Percentiles rank a stretch among this genome's conserved stretches.
phyloP scores from a whole-genome alignment of 2,888 invertebrate genomes.

The Scaptomyza cyrtandrae region DNA sequence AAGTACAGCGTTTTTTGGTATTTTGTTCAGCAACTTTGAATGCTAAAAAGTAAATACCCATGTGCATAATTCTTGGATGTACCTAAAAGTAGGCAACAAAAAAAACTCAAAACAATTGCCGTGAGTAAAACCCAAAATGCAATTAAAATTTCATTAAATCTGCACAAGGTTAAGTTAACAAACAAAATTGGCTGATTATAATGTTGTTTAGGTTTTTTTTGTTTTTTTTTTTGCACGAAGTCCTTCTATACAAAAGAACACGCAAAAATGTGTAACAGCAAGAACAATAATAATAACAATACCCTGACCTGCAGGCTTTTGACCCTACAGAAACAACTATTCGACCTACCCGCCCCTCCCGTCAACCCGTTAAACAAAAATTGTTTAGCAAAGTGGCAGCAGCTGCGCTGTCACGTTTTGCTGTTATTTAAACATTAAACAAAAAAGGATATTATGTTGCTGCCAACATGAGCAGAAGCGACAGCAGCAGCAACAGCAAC shows the following conservation, averaged over 20 bases:
- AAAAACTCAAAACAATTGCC: not conserved
- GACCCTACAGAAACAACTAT: constrained; percentile 18
- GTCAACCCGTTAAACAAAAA: constrained; percentile 8
- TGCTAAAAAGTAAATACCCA: not conserved
- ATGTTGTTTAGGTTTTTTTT: not conserved
- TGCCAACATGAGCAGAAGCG: constrained; percentile 49
- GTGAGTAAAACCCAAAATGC: constrained; percentile 24
- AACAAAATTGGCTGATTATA: not conserved
- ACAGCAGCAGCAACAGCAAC: constrained; percentile 31
- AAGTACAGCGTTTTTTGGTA: constrained; percentile 14
- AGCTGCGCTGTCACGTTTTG: constrained; percentile 39
- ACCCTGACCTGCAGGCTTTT: constrained; percentile 35
- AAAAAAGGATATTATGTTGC: constrained; percentile 53
- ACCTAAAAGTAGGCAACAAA: constrained; percentile 30
- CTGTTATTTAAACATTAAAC: constrained; percentile 33
- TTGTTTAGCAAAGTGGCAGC: constrained; percentile 21
- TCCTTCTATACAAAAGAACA: constrained; percentile 11
- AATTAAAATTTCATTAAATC: constrained; percentile 46
- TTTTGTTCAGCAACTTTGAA: constrained; percentile 1
- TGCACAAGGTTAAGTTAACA: constrained; percentile 20
- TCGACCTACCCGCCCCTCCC: not conserved
- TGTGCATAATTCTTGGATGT: not conserved
- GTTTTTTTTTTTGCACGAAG: too few relatives aligned
- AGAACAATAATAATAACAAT: constrained; percentile 20
- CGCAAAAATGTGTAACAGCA: constrained; percentile 37